Base-by-base conservation (phyloP, 2,888 invertebrate genomes). In the Euplexia lucipara region DNA sequence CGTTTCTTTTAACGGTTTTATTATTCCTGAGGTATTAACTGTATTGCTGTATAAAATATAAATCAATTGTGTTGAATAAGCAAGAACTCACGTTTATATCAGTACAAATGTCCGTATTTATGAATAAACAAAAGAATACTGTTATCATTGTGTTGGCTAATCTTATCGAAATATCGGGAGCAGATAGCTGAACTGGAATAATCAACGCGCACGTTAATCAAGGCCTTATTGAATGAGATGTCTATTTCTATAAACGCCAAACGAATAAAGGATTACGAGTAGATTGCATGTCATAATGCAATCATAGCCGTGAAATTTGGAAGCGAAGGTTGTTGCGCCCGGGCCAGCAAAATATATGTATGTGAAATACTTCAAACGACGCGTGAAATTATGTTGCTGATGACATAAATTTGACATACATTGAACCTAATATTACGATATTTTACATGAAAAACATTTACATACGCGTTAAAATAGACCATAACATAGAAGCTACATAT, bases 201-300 rank as follows among this genome's bases (percentile, higher is more conserved):
- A 59, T 26, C 39, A 52, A 59, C 16, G 26, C 10, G 18, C 35
- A 47, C 16, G 41, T 20, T 51, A 37, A 70, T 70, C 42, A 16
- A 52, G 16, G 32, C 34, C 34, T 20, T 34, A 51, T 66, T 57
- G 37, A 56, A 77, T 65, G 61, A 70, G 67, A 75, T 56, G 47
- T 41, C 53, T 70, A 73, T 77, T 74, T 68, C 18, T 68, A 65
- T 64, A 77, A 79, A 67, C 51, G 62, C 66, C 65, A 66, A 67
- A 62, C 39, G 49, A 63, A 64, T 75, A 79, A 61, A 78, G 71
- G 70, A 79, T 82, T 82, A 84, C 62, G 80, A 82, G 70, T 67
- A 49, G 68, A 80, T 88, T 72, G 84, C 84, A 84, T 86, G 87
- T 81, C 69, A 70, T 78, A 79, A 78, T 74, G 58, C 65, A 85